Evolutionary conservation across 2,797 vertebrate genomes (phyloP).

Genomic region (Myiotriccus ornatus): DNA sequence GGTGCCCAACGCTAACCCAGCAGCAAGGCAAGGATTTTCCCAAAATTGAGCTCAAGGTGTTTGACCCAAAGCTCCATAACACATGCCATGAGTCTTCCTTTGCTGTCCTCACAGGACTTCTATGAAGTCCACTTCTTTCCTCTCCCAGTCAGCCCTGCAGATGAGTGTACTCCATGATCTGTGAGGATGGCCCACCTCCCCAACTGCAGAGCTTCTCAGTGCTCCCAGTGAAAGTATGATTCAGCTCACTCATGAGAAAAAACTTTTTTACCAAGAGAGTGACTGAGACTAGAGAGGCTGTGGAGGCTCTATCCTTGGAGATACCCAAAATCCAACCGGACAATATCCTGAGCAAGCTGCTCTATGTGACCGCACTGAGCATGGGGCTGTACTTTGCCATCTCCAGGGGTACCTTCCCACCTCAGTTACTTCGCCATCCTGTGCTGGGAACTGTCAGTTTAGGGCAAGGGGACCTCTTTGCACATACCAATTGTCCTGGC

Average conservation of each 20-base stretch:
- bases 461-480: not conserved
- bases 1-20: not conserved
- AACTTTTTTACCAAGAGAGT: not conserved
- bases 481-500: not conserved
- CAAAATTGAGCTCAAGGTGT: not conserved
- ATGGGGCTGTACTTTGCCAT: not conserved
- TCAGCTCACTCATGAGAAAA: not conserved
- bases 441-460: not conserved
- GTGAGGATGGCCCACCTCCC: not conserved
- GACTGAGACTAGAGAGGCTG: not conserved
- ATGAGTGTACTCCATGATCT: not conserved
- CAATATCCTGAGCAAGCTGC: rapidly evolving
- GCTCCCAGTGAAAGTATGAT: not conserved
- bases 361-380: not conserved
- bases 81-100: rapidly evolving
- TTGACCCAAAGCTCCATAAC: not conserved
- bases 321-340: not conserved
- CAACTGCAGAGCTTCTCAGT: not conserved
- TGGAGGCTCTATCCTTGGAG: not conserved
- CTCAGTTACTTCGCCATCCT: not conserved
- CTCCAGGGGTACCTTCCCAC: not conserved
- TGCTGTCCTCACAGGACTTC: not conserved
- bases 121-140: not conserved
- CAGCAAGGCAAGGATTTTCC: not conserved
- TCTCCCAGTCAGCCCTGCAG: not conserved